Percentiles rank a stretch among this genome's conserved stretches.
These are phyloP conservation scores for Tuta absoluta DNA, from an alignment of 2,888 invertebrate species.

Conservation along the genomic window DNA sequence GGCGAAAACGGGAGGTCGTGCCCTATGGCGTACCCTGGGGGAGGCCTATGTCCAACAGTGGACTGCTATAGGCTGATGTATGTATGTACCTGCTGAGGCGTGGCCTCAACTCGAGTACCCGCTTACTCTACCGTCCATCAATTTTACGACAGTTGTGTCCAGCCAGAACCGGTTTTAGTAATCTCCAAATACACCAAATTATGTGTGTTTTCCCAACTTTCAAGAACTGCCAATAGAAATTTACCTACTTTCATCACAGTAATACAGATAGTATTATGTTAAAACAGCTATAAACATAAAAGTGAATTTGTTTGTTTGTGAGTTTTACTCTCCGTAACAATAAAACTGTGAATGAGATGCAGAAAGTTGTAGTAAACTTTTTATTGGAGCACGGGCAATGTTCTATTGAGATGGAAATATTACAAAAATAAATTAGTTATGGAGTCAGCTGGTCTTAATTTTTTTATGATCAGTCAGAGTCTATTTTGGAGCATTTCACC, in stretches of 20 bases:
- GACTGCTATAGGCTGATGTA: no score
- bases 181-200: no score
- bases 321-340: not conserved
- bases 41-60: no score
- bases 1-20: no score
- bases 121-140: no score
- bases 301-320: not conserved
- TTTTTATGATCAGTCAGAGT: no score
- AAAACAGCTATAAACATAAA: not conserved
- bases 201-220: not conserved
- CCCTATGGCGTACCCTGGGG: no score
- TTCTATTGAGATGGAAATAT: not conserved
- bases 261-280: not conserved
- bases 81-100: no score
- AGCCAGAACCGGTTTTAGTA: no score
- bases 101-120: no score
- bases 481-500: no score
- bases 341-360: slow-evolving; percentile 3
- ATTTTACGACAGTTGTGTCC: no score
- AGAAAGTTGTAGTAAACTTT: not conserved
- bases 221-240: not conserved
- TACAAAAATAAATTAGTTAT: not conserved
- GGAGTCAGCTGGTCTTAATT: not conserved
- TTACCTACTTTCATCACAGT: not conserved
- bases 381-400: not conserved